Conservation (phyloP, 1,140 invertebrate genomes). For the Solen grandis region DNA sequence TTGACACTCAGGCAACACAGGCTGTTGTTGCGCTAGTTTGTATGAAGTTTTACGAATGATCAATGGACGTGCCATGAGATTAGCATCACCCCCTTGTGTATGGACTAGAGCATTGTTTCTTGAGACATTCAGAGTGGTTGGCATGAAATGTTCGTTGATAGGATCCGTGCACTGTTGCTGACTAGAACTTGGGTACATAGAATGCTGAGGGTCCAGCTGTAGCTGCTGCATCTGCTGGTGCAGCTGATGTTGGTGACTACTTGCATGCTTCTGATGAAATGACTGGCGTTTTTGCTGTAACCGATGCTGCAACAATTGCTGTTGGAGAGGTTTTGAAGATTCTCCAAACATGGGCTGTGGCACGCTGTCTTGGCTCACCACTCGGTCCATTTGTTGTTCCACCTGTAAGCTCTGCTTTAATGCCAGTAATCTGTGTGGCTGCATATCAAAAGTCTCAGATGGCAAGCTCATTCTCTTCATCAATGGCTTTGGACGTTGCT, state of each 20-base stretch:
- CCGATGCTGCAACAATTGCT: conserved; percentile 89
- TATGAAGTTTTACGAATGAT: conserved; percentile 90
- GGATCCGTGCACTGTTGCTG: conserved; percentile 36
- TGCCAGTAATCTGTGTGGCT: conserved; percentile 76
- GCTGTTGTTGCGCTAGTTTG: conserved; percentile 87
- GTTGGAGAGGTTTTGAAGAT: conserved; percentile 83
- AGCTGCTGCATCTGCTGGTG: conserved; percentile 80
- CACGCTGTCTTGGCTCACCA: conserved; percentile 52
- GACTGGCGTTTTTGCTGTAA: conserved; percentile 90
- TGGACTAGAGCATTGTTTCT: conserved; percentile 26
- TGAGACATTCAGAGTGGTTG: conserved; percentile 16
- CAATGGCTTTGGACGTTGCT: conserved; percentile 74
- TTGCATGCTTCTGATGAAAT: conserved; percentile 87
- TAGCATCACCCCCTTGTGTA: conserved; percentile 46
- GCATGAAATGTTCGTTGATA: conserved; percentile 7
- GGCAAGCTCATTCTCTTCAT: conserved; percentile 87
- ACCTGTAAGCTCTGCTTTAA: conserved; percentile 77
- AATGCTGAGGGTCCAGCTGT: conserved; percentile 69
- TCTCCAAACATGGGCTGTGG: conserved; percentile 51
- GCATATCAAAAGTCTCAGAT: conserved; percentile 76
- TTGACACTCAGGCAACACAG: conserved; percentile 82
- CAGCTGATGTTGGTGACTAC: conserved; percentile 82
- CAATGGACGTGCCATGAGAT: conserved; percentile 84
- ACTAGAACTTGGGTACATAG: conserved; percentile 50
- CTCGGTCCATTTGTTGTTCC: conserved; percentile 70